Percentiles rank a stretch among this genome's conserved stretches.
Conservation (phyloP, 2,888 invertebrate species). For the Catocala sponsa region DNA sequence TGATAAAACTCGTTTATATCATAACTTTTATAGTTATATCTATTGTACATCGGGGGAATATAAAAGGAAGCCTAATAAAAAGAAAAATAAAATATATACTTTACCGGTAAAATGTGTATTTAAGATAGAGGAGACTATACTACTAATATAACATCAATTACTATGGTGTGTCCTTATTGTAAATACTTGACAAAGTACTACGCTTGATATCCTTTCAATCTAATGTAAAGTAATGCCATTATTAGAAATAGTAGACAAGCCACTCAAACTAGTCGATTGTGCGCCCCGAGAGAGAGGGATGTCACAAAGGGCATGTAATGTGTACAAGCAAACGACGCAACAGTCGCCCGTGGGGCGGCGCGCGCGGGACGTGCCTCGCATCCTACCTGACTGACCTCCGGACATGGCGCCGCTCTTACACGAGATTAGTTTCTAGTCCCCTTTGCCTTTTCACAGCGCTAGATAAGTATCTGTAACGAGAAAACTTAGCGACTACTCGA, state of each 20-base stretch:
- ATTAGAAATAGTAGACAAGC: constrained; percentile 44
- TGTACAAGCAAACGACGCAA: constrained; percentile 52
- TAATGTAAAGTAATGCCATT: constrained; percentile 41
- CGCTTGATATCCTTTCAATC: constrained; percentile 26
- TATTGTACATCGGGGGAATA: not conserved
- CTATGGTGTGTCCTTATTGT: no score
- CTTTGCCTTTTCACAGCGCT: constrained; percentile 62
- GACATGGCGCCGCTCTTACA: constrained; percentile 57
- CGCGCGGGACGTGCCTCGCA: constrained; percentile 54
- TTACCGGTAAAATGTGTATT: no score
- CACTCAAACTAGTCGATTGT: constrained; percentile 56
- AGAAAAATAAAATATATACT: not conserved
- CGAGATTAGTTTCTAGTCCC: constrained; percentile 63
- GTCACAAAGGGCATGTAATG: constrained; percentile 58
- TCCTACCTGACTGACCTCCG: constrained; percentile 55
- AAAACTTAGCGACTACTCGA: constrained; percentile 53
- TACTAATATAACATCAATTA: no score
- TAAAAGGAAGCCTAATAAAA: not conserved
- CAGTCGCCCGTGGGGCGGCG: constrained; percentile 31
- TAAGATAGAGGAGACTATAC: no score
- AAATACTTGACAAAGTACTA: no score
- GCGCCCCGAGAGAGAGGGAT: constrained; percentile 50
- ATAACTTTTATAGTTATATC: not conserved
- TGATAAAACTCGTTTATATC: constrained; percentile 39
- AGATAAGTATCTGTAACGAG: constrained; percentile 57